Evolutionary conservation across 2,888 invertebrate genomes (phyloP).

Genomic region (Drosophila incognita): DNA sequence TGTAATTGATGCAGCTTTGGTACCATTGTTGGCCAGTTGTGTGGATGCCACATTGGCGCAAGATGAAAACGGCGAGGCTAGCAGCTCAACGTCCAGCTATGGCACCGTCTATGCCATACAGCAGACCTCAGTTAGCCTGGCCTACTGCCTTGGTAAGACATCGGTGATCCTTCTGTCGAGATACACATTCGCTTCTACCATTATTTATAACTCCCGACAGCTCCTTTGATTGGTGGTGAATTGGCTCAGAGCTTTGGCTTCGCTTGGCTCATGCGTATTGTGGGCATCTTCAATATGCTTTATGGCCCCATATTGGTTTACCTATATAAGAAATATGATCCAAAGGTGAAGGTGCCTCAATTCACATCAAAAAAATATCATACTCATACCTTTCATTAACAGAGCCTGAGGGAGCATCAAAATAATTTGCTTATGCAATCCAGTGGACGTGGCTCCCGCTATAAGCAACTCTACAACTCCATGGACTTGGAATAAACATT

Average conservation of each 20-base stretch:
- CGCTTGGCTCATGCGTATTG: slow-evolving; percentile 90
- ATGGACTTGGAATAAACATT: slow-evolving; percentile 77
- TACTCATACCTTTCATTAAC: not conserved
- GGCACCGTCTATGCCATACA: slow-evolving; percentile 93
- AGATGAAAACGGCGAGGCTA: slow-evolving; percentile 63
- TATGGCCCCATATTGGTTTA: slow-evolving; percentile 89
- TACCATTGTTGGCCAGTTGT: slow-evolving; percentile 90
- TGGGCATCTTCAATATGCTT: slow-evolving; percentile 89
- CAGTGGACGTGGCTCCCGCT: slow-evolving; percentile 77
- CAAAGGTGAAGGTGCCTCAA: slow-evolving; percentile 69
- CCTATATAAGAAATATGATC: slow-evolving; percentile 82
- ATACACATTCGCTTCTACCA: no score
- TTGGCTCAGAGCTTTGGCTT: slow-evolving; percentile 90
- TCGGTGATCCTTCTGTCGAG: accelerated
- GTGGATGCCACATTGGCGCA: slow-evolving; percentile 87
- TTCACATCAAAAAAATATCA: not conserved
- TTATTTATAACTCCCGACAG: slow-evolving; percentile 82
- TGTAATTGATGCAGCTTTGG: slow-evolving; percentile 91
- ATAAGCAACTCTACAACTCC: slow-evolving; percentile 84
- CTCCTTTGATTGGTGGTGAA: slow-evolving; percentile 91
- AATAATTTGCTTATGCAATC: slow-evolving; percentile 81
- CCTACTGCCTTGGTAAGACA: slow-evolving; percentile 89
- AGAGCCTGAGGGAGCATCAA: slow-evolving; percentile 77
- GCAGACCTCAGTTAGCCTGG: slow-evolving; percentile 92
- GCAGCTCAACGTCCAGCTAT: slow-evolving; percentile 87